These are phyloP conservation scores for Coenobita brevimanus DNA, from an alignment of 1,140 invertebrate species.

Conservation along the genomic window DNA sequence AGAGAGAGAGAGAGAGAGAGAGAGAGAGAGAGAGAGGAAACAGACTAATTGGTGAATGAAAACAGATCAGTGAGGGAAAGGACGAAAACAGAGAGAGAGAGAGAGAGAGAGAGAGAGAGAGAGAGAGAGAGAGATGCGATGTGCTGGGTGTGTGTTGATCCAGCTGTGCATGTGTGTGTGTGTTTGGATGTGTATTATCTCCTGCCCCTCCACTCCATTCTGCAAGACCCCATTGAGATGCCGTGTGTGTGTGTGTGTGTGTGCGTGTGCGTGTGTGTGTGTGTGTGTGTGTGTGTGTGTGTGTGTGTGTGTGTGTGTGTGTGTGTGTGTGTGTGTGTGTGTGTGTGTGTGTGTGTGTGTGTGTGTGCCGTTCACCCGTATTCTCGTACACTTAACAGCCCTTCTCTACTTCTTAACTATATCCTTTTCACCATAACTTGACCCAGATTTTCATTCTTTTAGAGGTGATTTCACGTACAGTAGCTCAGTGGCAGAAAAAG, in stretches of 20 bases:
- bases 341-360: conserved; percentile 20
- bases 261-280: neutral
- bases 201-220: neutral
- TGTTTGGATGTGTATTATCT: neutral
- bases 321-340: conserved; percentile 20
- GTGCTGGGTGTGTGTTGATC: too few species aligned
- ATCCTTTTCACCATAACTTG: too few species aligned
- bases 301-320: conserved; percentile 18
- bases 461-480: too few species aligned
- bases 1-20: neutral
- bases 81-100: neutral
- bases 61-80: neutral
- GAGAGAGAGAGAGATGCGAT: neutral
- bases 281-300: neutral
- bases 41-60: neutral
- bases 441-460: too few species aligned
- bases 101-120: neutral
- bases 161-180: too few species aligned
- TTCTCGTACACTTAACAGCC: too few species aligned
- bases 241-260: too few species aligned
- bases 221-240: neutral
- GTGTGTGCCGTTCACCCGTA: too few species aligned
- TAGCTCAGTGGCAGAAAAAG: too few species aligned
- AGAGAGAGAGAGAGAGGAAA: neutral
- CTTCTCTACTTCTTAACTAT: too few species aligned